Evolutionary conservation across 2,113 vertebrate genomes (phyloP).

Genomic region (Fulmarus glacialis): DNA sequence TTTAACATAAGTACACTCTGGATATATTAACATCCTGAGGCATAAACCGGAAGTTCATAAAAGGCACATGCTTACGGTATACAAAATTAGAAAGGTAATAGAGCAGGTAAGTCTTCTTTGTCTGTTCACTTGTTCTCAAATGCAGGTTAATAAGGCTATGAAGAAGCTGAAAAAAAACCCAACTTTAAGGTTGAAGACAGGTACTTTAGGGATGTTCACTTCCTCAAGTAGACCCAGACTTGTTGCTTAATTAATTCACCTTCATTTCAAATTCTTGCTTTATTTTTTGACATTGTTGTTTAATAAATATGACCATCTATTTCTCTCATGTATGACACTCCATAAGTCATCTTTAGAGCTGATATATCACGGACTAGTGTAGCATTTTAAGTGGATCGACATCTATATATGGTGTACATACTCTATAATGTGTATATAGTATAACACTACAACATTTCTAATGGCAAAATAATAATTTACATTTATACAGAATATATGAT

Average conservation of each 20-base stretch:
- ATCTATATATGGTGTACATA: background rate
- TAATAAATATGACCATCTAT: background rate
- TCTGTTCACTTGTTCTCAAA: background rate
- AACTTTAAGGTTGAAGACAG: background rate
- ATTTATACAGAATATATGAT: background rate
- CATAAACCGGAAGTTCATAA: background rate
- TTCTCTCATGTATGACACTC: background rate
- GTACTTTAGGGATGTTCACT: background rate
- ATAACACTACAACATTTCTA: background rate
- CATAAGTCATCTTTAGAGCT: background rate
- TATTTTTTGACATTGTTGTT: background rate
- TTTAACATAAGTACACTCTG: background rate
- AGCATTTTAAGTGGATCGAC: background rate
- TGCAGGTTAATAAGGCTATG: background rate
- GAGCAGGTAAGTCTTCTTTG: background rate
- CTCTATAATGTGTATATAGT: background rate
- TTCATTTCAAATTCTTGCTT: background rate
- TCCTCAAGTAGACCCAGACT: background rate
- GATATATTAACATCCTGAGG: background rate
- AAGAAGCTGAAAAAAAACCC: background rate
- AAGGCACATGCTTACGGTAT: background rate
- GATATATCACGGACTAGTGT: background rate
- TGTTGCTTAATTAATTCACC: background rate
- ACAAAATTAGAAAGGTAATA: background rate
- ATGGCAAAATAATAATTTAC: background rate